Percentiles rank a stretch among this genome's conserved stretches.
These are phyloP conservation scores for Tribolium freemani DNA, from an alignment of 2,888 invertebrate genomes.

Conservation along the genomic window DNA sequence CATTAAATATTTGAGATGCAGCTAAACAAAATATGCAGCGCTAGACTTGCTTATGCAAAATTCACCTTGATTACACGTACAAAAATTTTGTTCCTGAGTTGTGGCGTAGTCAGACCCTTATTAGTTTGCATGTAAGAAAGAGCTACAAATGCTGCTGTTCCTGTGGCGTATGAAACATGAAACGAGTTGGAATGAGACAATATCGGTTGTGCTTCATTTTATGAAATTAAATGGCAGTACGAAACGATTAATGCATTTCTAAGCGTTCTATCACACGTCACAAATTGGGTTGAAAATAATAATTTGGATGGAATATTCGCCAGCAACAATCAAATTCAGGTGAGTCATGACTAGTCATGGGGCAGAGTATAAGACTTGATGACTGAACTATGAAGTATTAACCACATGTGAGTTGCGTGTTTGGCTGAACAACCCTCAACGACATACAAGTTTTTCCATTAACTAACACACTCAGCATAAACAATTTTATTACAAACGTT, in stretches of 20 bases:
- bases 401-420: slow-evolving; percentile 38
- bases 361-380: slow-evolving; percentile 18
- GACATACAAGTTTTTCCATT: slow-evolving; percentile 32
- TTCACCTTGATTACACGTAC: background rate
- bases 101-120: background rate
- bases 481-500: slow-evolving; percentile 24
- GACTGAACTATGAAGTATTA: slow-evolving; percentile 32
- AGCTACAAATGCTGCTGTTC: background rate
- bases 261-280: too few relatives aligned
- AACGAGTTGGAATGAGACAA: too few relatives aligned
- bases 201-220: too few relatives aligned
- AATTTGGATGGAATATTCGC: too few relatives aligned
- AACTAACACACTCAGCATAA: slow-evolving; percentile 24
- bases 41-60: background rate
- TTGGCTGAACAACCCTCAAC: slow-evolving; percentile 15
- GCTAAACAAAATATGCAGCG: too few relatives aligned
- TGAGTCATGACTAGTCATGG: slow-evolving; percentile 31
- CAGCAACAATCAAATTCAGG: slow-evolving; percentile 19
- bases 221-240: too few relatives aligned
- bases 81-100: background rate
- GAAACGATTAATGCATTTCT: too few relatives aligned
- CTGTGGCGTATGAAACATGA: background rate
- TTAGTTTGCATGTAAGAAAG: background rate
- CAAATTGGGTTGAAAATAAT: too few relatives aligned
- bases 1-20: background rate